Conservation (phyloP, 2,888 invertebrate genomes). For the Mystacides longicornis region DNA sequence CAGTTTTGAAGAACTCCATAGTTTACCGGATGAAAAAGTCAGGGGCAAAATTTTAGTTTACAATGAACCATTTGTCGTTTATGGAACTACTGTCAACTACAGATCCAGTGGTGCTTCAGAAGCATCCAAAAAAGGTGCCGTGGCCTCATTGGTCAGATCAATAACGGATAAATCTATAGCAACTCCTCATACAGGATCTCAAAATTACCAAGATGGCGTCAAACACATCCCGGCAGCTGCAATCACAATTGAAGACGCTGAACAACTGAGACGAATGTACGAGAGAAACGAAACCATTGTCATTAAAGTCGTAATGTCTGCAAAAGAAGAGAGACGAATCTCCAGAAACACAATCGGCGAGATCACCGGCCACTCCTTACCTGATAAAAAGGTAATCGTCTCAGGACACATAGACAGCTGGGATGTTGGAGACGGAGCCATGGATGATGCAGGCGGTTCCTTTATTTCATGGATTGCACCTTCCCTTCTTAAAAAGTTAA, state of each 20-base stretch:
- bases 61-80: conserved; percentile 13
- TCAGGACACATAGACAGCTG: conserved; percentile 71
- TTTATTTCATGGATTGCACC: conserved; percentile 63
- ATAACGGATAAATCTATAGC: conserved; percentile 59
- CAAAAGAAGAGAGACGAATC: conserved; percentile 46
- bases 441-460: conserved; percentile 69
- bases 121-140: conserved; percentile 57
- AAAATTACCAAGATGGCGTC: conserved; percentile 44
- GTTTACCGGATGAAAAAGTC: conserved; percentile 39
- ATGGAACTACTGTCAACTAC: conserved; percentile 45
- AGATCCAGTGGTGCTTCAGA: conserved; percentile 49
- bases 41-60: conserved; percentile 22
- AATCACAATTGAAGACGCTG: conserved; percentile 62
- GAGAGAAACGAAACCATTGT: conserved; percentile 36
- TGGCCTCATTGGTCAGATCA: conserved; percentile 57
- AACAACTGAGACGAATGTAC: conserved; percentile 50
- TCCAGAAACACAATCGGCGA: conserved; percentile 61
- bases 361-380: conserved; percentile 38
- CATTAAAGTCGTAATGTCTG: conserved; percentile 56
- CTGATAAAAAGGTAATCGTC: conserved; percentile 49
- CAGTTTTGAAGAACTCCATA: conserved; percentile 52
- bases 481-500: conserved; percentile 51
- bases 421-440: conserved; percentile 72
- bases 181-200: conserved; percentile 60
- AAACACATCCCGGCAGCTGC: conserved; percentile 54